Evolutionary conservation across 2,888 invertebrate species (phyloP), one percentile per base, ranked within the genome.

Genomic region (Germaria angustata): DNA sequence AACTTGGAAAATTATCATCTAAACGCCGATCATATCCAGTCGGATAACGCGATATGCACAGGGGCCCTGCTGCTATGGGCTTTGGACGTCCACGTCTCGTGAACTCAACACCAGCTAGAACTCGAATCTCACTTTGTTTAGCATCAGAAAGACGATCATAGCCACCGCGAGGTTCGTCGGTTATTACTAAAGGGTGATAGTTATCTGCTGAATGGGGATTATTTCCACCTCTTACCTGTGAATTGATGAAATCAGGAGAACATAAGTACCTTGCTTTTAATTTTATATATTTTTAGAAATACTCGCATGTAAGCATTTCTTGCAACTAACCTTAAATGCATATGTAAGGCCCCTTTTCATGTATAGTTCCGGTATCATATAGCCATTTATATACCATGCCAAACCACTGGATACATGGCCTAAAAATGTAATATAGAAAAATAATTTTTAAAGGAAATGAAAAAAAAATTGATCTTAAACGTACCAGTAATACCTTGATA

Each of bases 321-420:
- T 28, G n/a, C 13, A n/a, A 81, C 80, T 76, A 63, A 95, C 95
- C 88, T 93, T 93, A 89, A 98, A 97, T 13, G 93, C 95, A 92
- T 98, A 98, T 0, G 94, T 95, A 73, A 96, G 92, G 0, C 97
- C 98, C 69, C 98, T 92, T 80, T 96, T 93, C 86, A 98, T 92
- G 93, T 96, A 97, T 81, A 98, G 92, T 90, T 98, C 97, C 0
- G 98, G 98, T 63, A 95, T 94, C 86, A 98, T 92, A 87, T 94
- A 94, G 0, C 98, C 98, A 91, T 98, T 98, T 82, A 98, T 95
- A 91, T 98, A 98, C 97, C 97, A 98, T 11, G 97, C 95, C 51
- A 96, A 92, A 0, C 94, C 95, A 86, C 93, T 95, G 41, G 94
- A 94, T 32, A 94, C 93, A 89, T 94, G 94, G 2, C 94, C 94